phyloP scores from a whole-genome alignment of 2,113 vertebrate genomes.

The Hoplias malabaricus region DNA sequence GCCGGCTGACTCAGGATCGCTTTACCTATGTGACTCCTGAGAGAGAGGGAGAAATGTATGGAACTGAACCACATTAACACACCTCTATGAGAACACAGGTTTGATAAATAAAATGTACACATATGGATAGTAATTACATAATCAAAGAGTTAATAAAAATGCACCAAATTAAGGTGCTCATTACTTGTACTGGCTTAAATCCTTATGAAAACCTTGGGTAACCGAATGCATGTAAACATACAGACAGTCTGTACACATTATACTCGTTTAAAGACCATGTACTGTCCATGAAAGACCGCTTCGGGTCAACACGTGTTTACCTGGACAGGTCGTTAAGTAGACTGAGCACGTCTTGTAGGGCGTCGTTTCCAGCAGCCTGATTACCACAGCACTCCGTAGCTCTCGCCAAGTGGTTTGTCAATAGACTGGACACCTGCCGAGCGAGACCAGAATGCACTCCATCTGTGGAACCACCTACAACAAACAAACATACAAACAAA shows the following conservation, averaged over 20 bases:
- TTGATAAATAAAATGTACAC: too few species aligned
- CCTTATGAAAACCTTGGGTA: too few species aligned
- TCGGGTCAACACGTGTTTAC: slow-evolving; percentile 61
- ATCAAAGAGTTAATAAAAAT: not conserved
- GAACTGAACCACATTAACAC: too few species aligned
- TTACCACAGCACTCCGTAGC: slow-evolving; percentile 96
- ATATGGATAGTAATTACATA: too few species aligned
- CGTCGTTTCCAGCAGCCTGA: slow-evolving; percentile 96
- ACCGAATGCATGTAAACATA: too few species aligned
- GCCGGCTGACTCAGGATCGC: slow-evolving; percentile 97
- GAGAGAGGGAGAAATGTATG: slow-evolving; percentile 9
- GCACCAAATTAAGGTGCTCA: not conserved
- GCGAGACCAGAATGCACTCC: slow-evolving; percentile 96
- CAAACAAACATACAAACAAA: not conserved
- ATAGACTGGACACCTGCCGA: slow-evolving; percentile 92
- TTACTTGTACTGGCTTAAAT: too few species aligned
- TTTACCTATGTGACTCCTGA: slow-evolving; percentile 97
- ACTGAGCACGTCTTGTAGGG: slow-evolving; percentile 94
- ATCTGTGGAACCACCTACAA: slow-evolving; percentile 88
- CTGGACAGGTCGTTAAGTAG: slow-evolving; percentile 96
- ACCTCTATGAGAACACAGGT: too few species aligned
- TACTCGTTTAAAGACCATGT: not conserved
- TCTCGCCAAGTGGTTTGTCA: slow-evolving; percentile 94
- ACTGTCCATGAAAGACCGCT: not conserved
- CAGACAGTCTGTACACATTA: too few species aligned